Evolutionary conservation across 2,797 vertebrate species (phyloP).

Genomic region (Cetoscarus ocellatus): DNA sequence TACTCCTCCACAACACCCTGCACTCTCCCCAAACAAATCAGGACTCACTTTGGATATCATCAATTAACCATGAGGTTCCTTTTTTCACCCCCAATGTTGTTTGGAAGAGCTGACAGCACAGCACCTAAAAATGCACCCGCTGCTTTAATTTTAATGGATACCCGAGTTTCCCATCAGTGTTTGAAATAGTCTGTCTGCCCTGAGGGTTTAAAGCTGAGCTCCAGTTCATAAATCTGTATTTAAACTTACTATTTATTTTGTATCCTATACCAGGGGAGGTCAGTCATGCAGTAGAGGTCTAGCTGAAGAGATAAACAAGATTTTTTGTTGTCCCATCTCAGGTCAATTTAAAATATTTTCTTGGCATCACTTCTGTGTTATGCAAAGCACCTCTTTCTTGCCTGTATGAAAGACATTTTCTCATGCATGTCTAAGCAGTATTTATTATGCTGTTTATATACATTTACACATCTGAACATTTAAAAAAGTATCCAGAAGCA

Average conservation of each 20-base stretch:
- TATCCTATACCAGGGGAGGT: neutral
- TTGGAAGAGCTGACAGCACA: neutral
- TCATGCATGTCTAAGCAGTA: too few relatives aligned
- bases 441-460: too few relatives aligned
- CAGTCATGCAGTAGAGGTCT: constrained; percentile 21
- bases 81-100: neutral
- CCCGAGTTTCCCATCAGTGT: neutral
- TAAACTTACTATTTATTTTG: constrained; percentile 17
- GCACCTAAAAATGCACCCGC: neutral
- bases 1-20: constrained; percentile 48
- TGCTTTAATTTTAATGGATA: constrained; percentile 14
- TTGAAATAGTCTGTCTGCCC: neutral
- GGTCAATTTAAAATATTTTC: too few relatives aligned
- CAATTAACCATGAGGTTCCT: neutral
- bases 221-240: constrained; percentile 17
- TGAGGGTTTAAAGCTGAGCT: neutral
- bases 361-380: too few relatives aligned
- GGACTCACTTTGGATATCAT: constrained; percentile 3
- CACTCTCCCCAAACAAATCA: neutral
- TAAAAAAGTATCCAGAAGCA: too few relatives aligned
- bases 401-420: too few relatives aligned
- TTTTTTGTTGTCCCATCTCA: neutral
- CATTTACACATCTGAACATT: too few relatives aligned
- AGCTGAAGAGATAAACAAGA: constrained; percentile 11
- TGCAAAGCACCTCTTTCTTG: too few relatives aligned